A percentile compares a stretch with the other conserved stretches of the same genome.
These are phyloP conservation scores for Triops cancriformis DNA, from an alignment of 1,140 invertebrate genomes.

Conservation along the genomic window DNA sequence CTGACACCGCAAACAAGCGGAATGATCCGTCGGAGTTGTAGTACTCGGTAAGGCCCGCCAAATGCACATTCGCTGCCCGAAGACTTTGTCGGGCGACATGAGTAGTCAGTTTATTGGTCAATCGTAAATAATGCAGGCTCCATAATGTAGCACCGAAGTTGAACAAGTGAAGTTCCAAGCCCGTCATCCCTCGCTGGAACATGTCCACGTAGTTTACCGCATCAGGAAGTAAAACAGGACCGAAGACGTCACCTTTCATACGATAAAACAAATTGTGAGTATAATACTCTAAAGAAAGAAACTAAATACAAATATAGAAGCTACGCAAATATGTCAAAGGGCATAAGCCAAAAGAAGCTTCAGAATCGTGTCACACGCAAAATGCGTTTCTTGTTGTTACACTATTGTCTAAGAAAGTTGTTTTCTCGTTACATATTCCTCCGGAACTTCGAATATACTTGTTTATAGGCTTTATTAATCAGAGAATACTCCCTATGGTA, in stretches of 20 bases:
- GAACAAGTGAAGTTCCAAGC: conserved; percentile 47
- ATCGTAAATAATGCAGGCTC: conserved; percentile 49
- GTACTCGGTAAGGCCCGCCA: conserved; percentile 41
- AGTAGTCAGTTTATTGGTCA: conserved; percentile 47
- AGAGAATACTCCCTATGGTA: too few species aligned
- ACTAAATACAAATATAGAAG: neutral
- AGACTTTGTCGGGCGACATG: conserved; percentile 37
- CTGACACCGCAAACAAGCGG: conserved; percentile 42
- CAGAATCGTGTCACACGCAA: too few species aligned
- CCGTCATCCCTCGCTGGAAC: conserved; percentile 37
- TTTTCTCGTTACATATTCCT: too few species aligned
- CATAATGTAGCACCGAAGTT: conserved; percentile 52
- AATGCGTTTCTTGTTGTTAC: too few species aligned
- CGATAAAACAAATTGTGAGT: neutral
- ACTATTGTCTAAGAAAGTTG: too few species aligned
- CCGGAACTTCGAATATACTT: too few species aligned
- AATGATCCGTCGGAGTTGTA: conserved; percentile 41
- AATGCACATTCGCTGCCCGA: conserved; percentile 42
- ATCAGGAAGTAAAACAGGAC: conserved; percentile 39
- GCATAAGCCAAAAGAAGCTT: too few species aligned
- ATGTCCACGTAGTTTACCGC: conserved; percentile 34
- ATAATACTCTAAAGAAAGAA: neutral
- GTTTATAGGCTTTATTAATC: too few species aligned
- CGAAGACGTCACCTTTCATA: conserved; percentile 49
- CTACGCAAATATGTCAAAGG: too few species aligned